Evolutionary conservation across 2,113 vertebrate genomes (phyloP).

Genomic region (Alouatta palliata): DNA sequence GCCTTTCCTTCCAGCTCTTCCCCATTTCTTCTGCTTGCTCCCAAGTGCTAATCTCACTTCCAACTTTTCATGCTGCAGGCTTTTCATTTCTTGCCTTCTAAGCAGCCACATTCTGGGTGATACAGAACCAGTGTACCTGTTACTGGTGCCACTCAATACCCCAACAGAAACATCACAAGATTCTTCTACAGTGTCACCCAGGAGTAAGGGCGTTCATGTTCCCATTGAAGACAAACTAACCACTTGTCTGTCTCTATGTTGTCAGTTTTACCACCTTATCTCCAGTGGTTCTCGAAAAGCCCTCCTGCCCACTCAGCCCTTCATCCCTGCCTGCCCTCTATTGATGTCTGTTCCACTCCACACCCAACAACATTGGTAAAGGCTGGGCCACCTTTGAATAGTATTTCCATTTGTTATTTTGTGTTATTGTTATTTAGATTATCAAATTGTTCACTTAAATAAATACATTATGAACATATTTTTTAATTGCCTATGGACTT

Average conservation of each 20-base stretch:
- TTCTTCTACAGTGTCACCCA: neutral
- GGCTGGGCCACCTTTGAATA: neutral
- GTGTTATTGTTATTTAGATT: neutral
- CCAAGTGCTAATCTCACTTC: neutral
- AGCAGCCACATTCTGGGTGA: neutral
- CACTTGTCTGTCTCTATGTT: neutral
- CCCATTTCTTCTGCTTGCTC: neutral
- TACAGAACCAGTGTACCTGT: neutral
- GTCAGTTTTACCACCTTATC: neutral
- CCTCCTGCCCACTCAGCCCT: neutral
- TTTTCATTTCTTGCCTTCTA: neutral
- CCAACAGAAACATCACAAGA: neutral
- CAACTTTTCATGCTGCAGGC: neutral
- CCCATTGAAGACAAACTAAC: neutral
- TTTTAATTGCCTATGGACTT: neutral
- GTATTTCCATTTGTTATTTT: neutral
- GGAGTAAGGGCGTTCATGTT: neutral
- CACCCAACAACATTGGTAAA: neutral
- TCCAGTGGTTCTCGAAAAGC: neutral
- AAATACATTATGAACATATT: neutral
- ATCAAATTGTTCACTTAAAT: slow-evolving; percentile 20
- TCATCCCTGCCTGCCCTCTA: neutral
- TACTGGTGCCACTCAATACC: neutral
- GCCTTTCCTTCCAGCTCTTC: neutral
- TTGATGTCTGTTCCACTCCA: neutral